phyloP scores from a whole-genome alignment of 1,140 invertebrate genomes.

The Megalopta genalis region DNA sequence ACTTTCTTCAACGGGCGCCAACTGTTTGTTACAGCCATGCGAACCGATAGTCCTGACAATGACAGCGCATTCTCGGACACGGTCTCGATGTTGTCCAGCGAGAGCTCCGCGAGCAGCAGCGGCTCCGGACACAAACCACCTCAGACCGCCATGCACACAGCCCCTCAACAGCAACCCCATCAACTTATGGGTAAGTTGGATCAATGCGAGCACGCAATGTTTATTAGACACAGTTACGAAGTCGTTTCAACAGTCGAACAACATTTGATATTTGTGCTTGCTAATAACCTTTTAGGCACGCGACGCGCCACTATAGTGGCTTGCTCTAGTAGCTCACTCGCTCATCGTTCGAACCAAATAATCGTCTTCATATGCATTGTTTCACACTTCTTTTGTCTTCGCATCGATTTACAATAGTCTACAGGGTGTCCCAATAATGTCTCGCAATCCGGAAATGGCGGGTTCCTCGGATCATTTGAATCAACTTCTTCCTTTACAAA shows the following conservation, averaged over 20 bases:
- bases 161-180: constrained; percentile 75
- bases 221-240: not conserved
- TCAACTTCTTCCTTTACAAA: no score
- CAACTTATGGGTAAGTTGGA: constrained; percentile 75
- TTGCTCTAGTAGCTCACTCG: no score
- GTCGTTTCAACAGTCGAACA: not conserved
- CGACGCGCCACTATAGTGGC: no score
- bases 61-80: constrained; percentile 99
- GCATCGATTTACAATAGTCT: no score
- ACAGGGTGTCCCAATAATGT: no score
- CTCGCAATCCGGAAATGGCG: no score
- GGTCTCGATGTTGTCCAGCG: constrained; percentile 93
- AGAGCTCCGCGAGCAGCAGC: constrained; percentile 92
- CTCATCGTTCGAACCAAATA: no score
- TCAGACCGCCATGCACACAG: constrained; percentile 76
- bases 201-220: not conserved
- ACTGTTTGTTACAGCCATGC: constrained; percentile 74
- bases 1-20: not conserved
- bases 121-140: constrained; percentile 84
- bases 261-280: no score
- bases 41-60: constrained; percentile 96
- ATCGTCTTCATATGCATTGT: no score
- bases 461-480: no score
- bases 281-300: no score
- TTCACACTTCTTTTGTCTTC: no score